phyloP scores from a whole-genome alignment of 2,888 invertebrate species.

The Ectemnius cavifrons region DNA sequence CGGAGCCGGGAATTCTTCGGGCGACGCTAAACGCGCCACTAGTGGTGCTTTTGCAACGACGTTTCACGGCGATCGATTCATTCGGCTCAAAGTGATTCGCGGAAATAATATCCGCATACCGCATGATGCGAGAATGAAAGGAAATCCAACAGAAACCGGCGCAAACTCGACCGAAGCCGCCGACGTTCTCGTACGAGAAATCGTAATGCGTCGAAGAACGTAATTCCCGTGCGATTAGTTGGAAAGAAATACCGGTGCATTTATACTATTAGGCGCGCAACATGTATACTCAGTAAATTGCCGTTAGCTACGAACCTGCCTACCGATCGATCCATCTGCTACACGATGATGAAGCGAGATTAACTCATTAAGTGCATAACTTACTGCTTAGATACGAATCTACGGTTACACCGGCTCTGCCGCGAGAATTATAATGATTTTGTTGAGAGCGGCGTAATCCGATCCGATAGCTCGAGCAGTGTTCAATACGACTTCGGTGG shows the following conservation, averaged over 20 bases:
- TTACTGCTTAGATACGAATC: neutral
- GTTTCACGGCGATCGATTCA: neutral
- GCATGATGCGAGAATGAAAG: neutral
- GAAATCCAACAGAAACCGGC: neutral
- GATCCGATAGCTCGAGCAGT: neutral
- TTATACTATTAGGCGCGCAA: neutral
- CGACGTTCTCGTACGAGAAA: neutral
- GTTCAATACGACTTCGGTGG: neutral
- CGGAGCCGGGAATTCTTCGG: neutral
- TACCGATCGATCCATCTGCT: neutral
- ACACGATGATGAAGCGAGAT: neutral
- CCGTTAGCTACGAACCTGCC: neutral
- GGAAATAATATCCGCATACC: neutral
- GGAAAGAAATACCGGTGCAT: neutral
- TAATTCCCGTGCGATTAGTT: neutral
- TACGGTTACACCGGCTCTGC: neutral
- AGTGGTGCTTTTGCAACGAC: neutral
- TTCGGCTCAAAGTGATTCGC: neutral
- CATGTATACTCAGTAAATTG: neutral
- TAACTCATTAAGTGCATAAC: neutral
- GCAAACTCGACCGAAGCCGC: neutral
- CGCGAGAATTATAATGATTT: neutral
- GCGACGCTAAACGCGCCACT: neutral
- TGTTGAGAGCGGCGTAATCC: neutral
- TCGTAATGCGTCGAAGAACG: neutral